Percentiles rank a stretch among this genome's conserved stretches.
These are phyloP conservation scores for Eupithecia centaureata DNA, from an alignment of 2,888 invertebrate genomes.

Conservation along the genomic window DNA sequence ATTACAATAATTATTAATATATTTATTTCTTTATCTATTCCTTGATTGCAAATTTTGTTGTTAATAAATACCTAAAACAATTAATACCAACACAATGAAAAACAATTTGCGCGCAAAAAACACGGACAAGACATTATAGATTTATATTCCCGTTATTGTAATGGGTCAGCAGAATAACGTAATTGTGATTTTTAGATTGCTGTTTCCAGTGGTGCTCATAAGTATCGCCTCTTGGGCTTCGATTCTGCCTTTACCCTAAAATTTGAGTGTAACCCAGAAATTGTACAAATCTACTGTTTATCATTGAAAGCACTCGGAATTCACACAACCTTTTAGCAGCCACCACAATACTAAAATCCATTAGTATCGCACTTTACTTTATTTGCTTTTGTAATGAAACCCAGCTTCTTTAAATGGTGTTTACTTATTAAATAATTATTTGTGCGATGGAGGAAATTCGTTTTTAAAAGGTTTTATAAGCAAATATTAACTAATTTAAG, in stretches of 20 bases:
- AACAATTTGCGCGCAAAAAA: conserved; percentile 50
- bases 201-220: background rate
- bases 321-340: conserved; percentile 66
- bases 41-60: no score
- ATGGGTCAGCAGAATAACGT: conserved; percentile 39
- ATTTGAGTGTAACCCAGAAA: background rate
- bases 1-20: no score
- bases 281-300: background rate
- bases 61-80: no score
- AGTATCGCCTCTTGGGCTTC: background rate
- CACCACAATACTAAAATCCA: conserved; percentile 66
- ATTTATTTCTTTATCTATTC: no score
- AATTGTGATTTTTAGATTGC: background rate
- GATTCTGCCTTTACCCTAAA: background rate
- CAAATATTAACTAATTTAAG: conserved; percentile 21
- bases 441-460: conserved; percentile 30
- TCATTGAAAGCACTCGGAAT: conserved; percentile 3
- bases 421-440: conserved; percentile 43
- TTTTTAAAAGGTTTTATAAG: conserved; percentile 28
- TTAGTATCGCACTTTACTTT: conserved; percentile 64
- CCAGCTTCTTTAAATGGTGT: conserved; percentile 52
- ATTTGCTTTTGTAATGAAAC: conserved; percentile 63
- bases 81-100: conserved; percentile 63
- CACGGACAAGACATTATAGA: conserved; percentile 43
- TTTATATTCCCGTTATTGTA: conserved; percentile 62